Base-by-base conservation (phyloP, 2,113 vertebrate genomes). In the Rynchops niger region DNA sequence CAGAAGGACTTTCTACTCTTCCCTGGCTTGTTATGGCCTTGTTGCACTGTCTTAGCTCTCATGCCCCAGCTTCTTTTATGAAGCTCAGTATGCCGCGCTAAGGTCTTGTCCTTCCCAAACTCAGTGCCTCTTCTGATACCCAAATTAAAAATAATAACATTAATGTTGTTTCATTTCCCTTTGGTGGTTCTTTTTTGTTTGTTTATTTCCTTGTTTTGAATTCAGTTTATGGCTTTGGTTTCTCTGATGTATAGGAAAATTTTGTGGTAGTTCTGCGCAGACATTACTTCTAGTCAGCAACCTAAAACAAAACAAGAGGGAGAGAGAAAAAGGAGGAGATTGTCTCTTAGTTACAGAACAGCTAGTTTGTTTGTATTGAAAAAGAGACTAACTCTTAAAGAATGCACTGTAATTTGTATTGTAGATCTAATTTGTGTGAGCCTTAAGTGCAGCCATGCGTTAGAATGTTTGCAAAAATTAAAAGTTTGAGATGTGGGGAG, bases 381-480 rank as follows among this genome's bases (percentile, higher is more conserved):
- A 73, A 70, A 27, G 49, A 93, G 65, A 62, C 69, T 91, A 67
- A 82, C 76, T 73, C 70, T 82, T 86, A 52, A 91, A 96, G 87
- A 96, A 95, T 90, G 92, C 26, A 9, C 78, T 73, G 78, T 90
- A 73, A 82, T 94, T 94, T 88, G 47, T 81, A 66, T 78, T 78
- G 40, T 72, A 36, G 55, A 66, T 88, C 55, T 84, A 93, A 87
- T 85, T 76, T 91, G n/a, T 83, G 42, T 85, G 74, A 91, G 80
- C 90, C 80, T 80, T 80, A 69, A 90, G 80, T 32, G 79, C 81
- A 97, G 36, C 62, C 83, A 72, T 80, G 86, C 66, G 6, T 95
- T 95, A 93, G 63, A 69, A 47, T 91, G 50, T 63, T 91, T 96
- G 96, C 50, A 90, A 84, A 95, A 96, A 95, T 90, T 80, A 88